Base-by-base conservation (phyloP, 2,797 vertebrate genomes). In the Hylomyscus alleni region DNA sequence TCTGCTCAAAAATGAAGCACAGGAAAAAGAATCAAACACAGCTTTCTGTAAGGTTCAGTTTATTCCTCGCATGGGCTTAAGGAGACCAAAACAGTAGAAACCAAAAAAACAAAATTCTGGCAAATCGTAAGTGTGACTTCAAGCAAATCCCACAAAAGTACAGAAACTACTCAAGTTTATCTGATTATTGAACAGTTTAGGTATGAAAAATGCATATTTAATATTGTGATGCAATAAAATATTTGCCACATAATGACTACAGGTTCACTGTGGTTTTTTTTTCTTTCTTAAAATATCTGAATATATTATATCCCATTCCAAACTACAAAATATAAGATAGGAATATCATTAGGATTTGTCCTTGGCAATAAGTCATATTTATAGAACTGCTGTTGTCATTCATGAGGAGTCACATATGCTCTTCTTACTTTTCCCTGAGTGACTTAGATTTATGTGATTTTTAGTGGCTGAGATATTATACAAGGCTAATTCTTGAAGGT, bases 171-270 rank as follows among this genome's bases (percentile, higher is more conserved):
- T 95, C 60, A 91, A 80, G 52, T 88, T 91, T 97, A 91, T 81
- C 31, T 95, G 86, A 91, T 81, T 95, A 88, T 69, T n/a, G 34
- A 69, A 69, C 56, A 96, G 65, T 91, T 95, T 3, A 4, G n/a
- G 44, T 83, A 89, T 91, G n/a, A 97, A 90, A 95, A 95, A 91
- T 94, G 4, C 37, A 40, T 88, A 65, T 60, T 95, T 97, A 91
- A 95, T 95, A 90, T 90, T 81, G 80, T 65, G 40, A 54, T 62
- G 13, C 89, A 90, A 94, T 93, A 65, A 69, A 13, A 69, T 54
- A 95, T 90, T 96, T 96, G 73, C 87, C 80, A 19, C 29, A 86
- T 90, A 95, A 95, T 83, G 90, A 72, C 40, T 90, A 84, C 1
- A 90, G 72, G 26, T 4, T 5, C 31, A 65, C 29, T 31, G 29